Evolutionary conservation across 2,888 invertebrate species (phyloP).

Genomic region (Hetaerina titia): DNA sequence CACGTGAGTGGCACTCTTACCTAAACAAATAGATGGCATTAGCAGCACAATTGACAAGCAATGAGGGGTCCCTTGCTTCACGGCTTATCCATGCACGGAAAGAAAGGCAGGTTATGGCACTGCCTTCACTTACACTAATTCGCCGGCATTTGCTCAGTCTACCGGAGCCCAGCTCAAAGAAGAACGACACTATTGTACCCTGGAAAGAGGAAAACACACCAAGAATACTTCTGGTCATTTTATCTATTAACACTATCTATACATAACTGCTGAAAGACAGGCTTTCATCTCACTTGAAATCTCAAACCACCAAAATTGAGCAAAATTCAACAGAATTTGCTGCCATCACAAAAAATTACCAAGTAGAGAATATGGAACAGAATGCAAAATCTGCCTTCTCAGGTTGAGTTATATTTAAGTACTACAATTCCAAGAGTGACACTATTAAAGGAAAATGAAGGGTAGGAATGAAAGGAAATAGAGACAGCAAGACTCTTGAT

Average conservation of each 20-base stretch:
- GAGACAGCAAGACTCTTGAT: no score
- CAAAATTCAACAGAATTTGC: not conserved
- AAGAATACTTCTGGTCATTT: not conserved
- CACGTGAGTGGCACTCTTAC: constrained; percentile 73
- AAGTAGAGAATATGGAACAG: not conserved
- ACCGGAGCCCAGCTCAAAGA: constrained; percentile 84
- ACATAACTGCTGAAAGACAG: not conserved
- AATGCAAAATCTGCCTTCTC: not conserved
- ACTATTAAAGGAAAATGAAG: no score
- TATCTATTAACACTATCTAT: no score
- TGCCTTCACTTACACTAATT: constrained; percentile 80
- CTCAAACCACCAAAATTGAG: not conserved
- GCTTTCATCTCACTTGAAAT: not conserved
- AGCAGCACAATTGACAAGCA: constrained; percentile 88
- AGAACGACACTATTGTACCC: constrained; percentile 85
- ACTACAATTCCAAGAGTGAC: not conserved
- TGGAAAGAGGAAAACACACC: constrained; percentile 70
- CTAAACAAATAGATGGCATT: constrained; percentile 86
- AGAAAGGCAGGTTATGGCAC: constrained; percentile 86
- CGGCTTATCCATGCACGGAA: constrained; percentile 91
- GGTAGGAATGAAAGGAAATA: no score
- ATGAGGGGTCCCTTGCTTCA: constrained; percentile 85
- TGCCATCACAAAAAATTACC: not conserved
- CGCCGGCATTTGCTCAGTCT: constrained; percentile 84
- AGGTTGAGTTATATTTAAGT: not conserved